phyloP scores from a whole-genome alignment of 1,140 invertebrate genomes.

The Pseudomyrmex flavicornis region DNA sequence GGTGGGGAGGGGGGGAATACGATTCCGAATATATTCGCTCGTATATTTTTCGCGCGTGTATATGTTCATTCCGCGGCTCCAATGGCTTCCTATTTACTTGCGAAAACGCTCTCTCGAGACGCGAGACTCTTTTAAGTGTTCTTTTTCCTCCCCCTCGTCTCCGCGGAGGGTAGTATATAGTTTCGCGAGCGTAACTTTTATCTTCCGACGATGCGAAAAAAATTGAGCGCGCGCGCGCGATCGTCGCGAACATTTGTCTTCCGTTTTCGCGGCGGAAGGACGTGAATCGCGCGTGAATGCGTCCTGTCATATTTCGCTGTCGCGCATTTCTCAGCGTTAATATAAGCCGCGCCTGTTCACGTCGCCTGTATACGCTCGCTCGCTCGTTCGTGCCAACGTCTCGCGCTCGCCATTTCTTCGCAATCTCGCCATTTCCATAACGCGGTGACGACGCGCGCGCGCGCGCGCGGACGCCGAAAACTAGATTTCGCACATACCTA shows the following conservation, averaged over 20 bases:
- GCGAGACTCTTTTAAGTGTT: not conserved
- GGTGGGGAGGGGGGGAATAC: not conserved
- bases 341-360: conserved; percentile 29
- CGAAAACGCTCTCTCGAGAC: conserved; percentile 19
- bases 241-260: conserved; percentile 53
- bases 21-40: conserved; percentile 43
- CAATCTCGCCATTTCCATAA: conserved; percentile 20
- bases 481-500: not conserved
- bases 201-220: conserved; percentile 53
- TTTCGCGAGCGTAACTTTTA: conserved; percentile 21
- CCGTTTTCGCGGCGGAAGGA: conserved; percentile 36
- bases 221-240: conserved; percentile 44
- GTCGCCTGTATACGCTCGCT: conserved; percentile 2
- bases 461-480: not conserved
- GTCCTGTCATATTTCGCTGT: conserved; percentile 30
- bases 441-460: not conserved
- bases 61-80: conserved; percentile 46
- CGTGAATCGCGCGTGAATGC: conserved; percentile 36
- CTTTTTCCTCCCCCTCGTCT: not conserved
- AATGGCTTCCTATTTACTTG: conserved; percentile 41
- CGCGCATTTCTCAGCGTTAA: conserved; percentile 56
- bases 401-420: not conserved
- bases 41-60: conserved; percentile 42
- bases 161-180: not conserved
- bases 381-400: conserved; percentile 36